These are phyloP conservation scores for Drosophila rhopaloa DNA, from an alignment of 1,140 invertebrate species.

Conservation along the genomic window DNA sequence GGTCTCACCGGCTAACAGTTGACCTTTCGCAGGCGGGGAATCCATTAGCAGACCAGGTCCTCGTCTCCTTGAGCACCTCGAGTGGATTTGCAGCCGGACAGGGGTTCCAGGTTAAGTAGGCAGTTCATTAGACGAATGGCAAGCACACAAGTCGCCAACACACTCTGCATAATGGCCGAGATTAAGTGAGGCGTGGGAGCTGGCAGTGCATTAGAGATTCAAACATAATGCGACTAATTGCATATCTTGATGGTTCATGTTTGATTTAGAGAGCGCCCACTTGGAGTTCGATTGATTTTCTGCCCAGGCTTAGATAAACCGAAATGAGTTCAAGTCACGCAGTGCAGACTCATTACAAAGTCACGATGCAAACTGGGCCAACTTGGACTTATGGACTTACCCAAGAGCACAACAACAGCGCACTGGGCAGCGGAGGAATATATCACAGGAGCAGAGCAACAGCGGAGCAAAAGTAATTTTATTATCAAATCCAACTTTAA, in stretches of 20 bases:
- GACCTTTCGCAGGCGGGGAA: not conserved
- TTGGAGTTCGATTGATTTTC: conserved; percentile 60
- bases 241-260: conserved; percentile 64
- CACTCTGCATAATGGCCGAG: conserved; percentile 60
- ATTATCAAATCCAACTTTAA: conserved; percentile 83
- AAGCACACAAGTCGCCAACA: conserved; percentile 18
- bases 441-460: conserved; percentile 22
- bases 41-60: conserved; percentile 36
- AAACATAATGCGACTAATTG: conserved; percentile 76
- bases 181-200: conserved; percentile 57
- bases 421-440: not conserved
- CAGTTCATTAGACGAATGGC: conserved; percentile 50
- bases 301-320: not conserved
- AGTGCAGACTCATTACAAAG: conserved; percentile 70
- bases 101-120: conserved; percentile 44
- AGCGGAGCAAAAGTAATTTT: conserved; percentile 77
- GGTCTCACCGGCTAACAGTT: not conserved
- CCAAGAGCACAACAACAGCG: conserved; percentile 33
- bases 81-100: conserved; percentile 17
- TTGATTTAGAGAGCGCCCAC: conserved; percentile 31
- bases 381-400: conserved; percentile 63
- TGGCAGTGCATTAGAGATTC: conserved; percentile 55
- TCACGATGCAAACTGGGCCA: conserved; percentile 69
- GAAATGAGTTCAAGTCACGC: conserved; percentile 9
- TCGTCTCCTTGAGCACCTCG: conserved; percentile 18